Percentiles rank a stretch among this genome's conserved stretches.
Conservation (phyloP, 2,113 vertebrate species). For the Aepyceros melampus region DNA sequence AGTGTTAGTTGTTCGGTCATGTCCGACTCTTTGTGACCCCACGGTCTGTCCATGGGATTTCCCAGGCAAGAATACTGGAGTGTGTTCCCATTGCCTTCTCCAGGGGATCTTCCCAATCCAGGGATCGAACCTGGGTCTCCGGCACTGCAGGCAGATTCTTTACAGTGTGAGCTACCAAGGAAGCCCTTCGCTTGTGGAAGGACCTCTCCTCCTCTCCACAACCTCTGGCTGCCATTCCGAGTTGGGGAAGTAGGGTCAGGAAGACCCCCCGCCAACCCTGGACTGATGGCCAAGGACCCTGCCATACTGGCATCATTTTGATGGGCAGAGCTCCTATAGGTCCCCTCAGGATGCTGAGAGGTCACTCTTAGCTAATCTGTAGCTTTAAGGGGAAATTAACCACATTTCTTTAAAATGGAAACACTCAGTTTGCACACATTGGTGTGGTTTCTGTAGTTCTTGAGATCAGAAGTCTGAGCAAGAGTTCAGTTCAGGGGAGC, state of each 20-base stretch:
- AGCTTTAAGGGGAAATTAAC: background rate
- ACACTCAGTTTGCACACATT: background rate
- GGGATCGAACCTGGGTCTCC: background rate
- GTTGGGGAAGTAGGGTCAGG: background rate
- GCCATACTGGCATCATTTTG: background rate
- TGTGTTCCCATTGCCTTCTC: background rate
- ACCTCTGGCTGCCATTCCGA: background rate
- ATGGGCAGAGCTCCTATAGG: background rate
- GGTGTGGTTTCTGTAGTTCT: background rate
- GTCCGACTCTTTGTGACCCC: background rate
- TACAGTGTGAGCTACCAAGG: background rate
- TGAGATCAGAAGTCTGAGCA: background rate
- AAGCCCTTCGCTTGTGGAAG: background rate
- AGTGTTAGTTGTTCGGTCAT: background rate
- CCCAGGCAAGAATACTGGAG: background rate
- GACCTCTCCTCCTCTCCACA: background rate
- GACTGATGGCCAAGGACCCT: background rate
- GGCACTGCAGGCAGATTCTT: background rate
- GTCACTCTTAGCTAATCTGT: background rate
- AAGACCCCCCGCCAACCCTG: rapidly evolving
- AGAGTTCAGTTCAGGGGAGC: background rate
- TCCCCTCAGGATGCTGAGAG: background rate
- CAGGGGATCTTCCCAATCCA: background rate
- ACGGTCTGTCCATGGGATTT: background rate
- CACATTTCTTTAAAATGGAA: background rate